Percentiles rank a stretch among this genome's conserved stretches.
phyloP scores from a whole-genome alignment of 2,888 invertebrate genomes.

The Apotomis turbidana region DNA sequence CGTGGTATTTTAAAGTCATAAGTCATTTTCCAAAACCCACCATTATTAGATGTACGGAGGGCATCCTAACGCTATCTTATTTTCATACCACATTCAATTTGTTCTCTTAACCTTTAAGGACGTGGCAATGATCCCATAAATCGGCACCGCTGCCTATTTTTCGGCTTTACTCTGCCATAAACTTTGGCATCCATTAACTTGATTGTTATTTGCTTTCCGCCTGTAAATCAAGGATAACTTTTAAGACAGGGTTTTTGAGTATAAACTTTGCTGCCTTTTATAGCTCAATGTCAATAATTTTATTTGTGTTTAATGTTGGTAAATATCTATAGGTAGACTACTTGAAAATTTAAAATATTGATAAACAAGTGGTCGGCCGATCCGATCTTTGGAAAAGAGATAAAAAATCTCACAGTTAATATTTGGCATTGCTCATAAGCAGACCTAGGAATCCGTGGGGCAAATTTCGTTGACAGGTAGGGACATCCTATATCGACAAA shows the following conservation, averaged over 20 bases:
- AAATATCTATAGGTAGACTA: neutral
- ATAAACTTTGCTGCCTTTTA: constrained; percentile 21
- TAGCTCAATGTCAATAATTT: constrained; percentile 13
- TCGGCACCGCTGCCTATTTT: constrained; percentile 25
- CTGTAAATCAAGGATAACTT: constrained; percentile 33
- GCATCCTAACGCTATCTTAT: constrained; percentile 7
- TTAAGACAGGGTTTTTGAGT: constrained; percentile 3
- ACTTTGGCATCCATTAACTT: constrained; percentile 38
- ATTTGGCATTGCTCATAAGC: too few relatives aligned
- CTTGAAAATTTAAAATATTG: neutral
- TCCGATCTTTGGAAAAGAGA: too few relatives aligned
- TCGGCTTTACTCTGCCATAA: constrained; percentile 33
- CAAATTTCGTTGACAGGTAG: too few relatives aligned
- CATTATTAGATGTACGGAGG: neutral
- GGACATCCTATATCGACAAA: too few relatives aligned
- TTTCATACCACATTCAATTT: constrained; percentile 34
- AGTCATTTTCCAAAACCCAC: too few relatives aligned
- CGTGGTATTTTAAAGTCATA: too few relatives aligned
- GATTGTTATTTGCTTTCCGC: constrained; percentile 37
- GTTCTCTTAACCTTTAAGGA: constrained; percentile 30
- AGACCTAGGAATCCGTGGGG: too few relatives aligned
- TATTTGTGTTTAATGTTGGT: neutral
- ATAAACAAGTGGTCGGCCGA: neutral
- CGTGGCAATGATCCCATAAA: constrained; percentile 38
- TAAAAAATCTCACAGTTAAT: too few relatives aligned